Evolutionary conservation across 2,888 invertebrate genomes (phyloP).

Genomic region (Prenolepis imparis): DNA sequence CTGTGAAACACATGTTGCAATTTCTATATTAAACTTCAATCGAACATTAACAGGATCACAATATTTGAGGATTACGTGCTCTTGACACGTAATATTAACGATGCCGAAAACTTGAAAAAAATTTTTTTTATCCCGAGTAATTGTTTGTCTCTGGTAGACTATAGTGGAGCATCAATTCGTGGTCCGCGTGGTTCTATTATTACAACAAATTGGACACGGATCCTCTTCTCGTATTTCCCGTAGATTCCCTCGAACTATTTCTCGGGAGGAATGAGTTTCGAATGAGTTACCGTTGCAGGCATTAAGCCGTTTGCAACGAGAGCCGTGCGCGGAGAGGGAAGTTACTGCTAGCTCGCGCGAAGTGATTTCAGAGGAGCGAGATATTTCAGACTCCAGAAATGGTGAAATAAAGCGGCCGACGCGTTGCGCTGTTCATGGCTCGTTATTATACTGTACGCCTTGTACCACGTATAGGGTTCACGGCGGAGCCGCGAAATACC

Average conservation of each 20-base stretch:
- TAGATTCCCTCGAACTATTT: constrained; percentile 56
- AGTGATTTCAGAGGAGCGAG: constrained; percentile 73
- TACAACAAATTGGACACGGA: constrained; percentile 59
- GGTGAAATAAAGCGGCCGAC: constrained; percentile 72
- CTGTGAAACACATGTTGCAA: background rate
- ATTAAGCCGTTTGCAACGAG: constrained; percentile 62
- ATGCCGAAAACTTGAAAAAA: background rate
- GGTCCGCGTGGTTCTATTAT: constrained; percentile 38
- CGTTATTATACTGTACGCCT: constrained; percentile 74
- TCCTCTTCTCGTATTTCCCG: constrained; percentile 56
- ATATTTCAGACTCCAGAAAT: constrained; percentile 70
- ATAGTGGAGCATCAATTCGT: constrained; percentile 33
- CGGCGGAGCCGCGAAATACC: constrained; percentile 63
- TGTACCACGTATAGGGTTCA: constrained; percentile 64
- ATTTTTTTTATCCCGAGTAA: constrained; percentile 20
- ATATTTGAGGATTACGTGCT: background rate
- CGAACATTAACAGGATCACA: background rate
- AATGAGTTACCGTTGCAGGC: constrained; percentile 65
- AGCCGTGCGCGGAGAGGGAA: constrained; percentile 34
- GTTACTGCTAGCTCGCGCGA: constrained; percentile 65
- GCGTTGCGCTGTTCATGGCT: constrained; percentile 73
- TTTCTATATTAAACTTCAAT: background rate
- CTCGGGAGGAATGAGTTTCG: constrained; percentile 61
- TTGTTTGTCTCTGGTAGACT: constrained; percentile 16
- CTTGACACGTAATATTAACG: background rate